Conservation (phyloP, 2,113 vertebrate species). For the Vidua macroura region DNA sequence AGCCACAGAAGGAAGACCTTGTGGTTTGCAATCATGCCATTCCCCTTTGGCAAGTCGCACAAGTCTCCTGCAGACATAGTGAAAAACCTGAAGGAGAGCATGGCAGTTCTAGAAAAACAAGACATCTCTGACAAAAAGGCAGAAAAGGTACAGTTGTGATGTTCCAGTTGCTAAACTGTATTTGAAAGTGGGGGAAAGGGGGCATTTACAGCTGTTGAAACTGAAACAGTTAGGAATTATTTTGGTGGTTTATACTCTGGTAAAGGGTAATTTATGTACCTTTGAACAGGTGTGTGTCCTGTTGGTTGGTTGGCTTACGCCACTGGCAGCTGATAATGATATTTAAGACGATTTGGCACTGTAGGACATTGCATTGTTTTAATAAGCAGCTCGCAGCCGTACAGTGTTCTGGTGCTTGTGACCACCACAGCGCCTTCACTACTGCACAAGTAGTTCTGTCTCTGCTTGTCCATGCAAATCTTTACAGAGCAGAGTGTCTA, state of each 20-base stretch:
- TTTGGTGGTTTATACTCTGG: not conserved
- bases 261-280: not conserved
- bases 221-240: not conserved
- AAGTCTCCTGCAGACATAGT: conserved; percentile 97
- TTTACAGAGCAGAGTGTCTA: not conserved
- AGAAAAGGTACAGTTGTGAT: conserved; percentile 81
- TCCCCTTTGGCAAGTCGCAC: conserved; percentile 96
- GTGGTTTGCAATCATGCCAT: conserved; percentile 87
- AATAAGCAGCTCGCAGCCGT: not conserved
- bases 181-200: not conserved
- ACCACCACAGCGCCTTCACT: not conserved
- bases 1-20: conserved; percentile 68
- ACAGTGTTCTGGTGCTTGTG: not conserved
- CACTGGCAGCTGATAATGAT: not conserved
- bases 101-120: conserved; percentile 92
- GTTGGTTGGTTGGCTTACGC: not conserved
- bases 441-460: not conserved
- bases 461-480: not conserved
- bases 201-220: not conserved
- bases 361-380: not conserved
- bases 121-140: conserved; percentile 95
- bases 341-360: not conserved
- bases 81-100: conserved; percentile 95
- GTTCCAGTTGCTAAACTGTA: not conserved
- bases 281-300: not conserved